Evolutionary conservation across 2,888 invertebrate genomes (phyloP), one percentile per base, ranked within the genome.

Genomic region (Lampropteryx suffumata): DNA sequence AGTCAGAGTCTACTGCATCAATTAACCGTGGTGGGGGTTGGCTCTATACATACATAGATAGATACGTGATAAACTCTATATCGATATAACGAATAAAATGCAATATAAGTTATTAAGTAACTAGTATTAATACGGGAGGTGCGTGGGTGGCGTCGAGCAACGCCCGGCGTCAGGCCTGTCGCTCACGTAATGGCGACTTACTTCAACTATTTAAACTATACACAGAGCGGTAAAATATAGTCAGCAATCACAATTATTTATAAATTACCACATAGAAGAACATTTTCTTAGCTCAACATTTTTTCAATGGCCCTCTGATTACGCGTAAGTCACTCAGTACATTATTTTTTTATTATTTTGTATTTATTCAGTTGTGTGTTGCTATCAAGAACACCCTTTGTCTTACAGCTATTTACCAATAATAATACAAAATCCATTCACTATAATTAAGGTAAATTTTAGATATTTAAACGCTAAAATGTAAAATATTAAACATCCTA

Each of bases 401-500:
- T 80, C 89, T 90, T 89, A 89, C 79, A 86, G 76, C 88, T 89
- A 74, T 73, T 88, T 90, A 88, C 87, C 89, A 80, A 88, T 88
- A 90, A 89, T 89, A 90, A 89, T 89, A 62, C 62, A 89, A 89
- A 89, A 90, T 90, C 86, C 87, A 83, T 89, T 86, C 72, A 85
- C 87, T 89, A 89, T 87, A 89, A 87, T 89, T 88, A 90, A 87
- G 89, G 88, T 90, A 89, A 89, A 89, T 89, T 89, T 90, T 89
- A 88, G 88, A 87, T 88, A 88, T 87, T 89, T 89, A 88, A 88
- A 84, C 83, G 84, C 89, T 89, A 89, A 87, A 88, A 90, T 89
- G 89, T 90, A 90, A 88, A 89, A 88, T 89, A 89, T 88, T 84
- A 89, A 84, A 88, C 88, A 82, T 90, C 88, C 88, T 90, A 89